Base-by-base conservation (phyloP, 2,113 vertebrate genomes). In the Mirounga angustirostris region DNA sequence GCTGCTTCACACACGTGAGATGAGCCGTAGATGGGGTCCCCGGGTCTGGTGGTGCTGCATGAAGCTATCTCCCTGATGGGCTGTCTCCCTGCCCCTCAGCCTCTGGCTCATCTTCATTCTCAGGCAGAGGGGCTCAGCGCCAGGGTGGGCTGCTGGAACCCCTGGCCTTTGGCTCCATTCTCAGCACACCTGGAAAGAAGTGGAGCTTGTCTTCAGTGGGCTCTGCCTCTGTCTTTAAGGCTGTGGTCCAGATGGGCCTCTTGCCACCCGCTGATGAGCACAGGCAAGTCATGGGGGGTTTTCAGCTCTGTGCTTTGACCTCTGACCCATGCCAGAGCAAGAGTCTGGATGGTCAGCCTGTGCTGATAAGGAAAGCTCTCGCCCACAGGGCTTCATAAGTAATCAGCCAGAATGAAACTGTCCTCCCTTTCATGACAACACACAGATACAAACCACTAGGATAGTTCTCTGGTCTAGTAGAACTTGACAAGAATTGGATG, bases 11-110 rank as follows among this genome's bases (percentile, higher is more conserved):
- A 13, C 2, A 1, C 6, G 46, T 0, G 8, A 56, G 86, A 61
- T 74, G 67, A 82, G 24, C 46, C 30, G 4, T 8, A 46, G 22
- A 14, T 21, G 5, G 50, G n/a, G 61, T n/a, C 78, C 73, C 3
- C 0, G 4, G 6, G 0, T 24, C 67, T 80, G 7, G n/a, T n/a
- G 1, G 30, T 61, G 21, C 74, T 61, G 7, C 18, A 0, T 2
- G 2, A 16, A 16, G 2, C 7, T 43, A 0, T 81, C 36, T 43
- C 26, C 6, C 46, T 11, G 1, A 2, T 30, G 16, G 74, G 65
- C 0, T 5, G 1, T 43, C 65, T 7, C 2, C 0, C 28, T 30
- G 46, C 30, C 21, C 28, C 30, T 58, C 3, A 5, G 50, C 76
- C 50, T 54, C 50, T 30, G 36, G 8, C 10, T 26, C 28, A 0